phyloP scores from a whole-genome alignment of 1,140 invertebrate genomes.

The Drosophila pallidifrons region DNA sequence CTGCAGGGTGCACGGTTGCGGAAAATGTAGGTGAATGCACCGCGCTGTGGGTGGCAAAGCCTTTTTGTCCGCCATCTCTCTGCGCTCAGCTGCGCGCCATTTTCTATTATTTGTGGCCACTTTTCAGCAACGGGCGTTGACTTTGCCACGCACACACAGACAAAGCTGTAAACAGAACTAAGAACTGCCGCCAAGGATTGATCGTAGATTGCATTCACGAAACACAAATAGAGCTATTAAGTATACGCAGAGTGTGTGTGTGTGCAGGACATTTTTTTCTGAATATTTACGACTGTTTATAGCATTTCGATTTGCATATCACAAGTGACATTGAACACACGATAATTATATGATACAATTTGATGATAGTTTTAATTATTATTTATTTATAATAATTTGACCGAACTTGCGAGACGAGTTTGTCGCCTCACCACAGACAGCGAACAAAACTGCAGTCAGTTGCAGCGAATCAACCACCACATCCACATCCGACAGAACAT shows the following conservation, averaged over 20 bases:
- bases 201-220: conserved; percentile 4
- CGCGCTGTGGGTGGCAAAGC: conserved; percentile 39
- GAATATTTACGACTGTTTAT: conserved; percentile 32
- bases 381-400: conserved; percentile 3
- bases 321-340: conserved; percentile 60
- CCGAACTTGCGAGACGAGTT: not conserved
- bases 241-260: not conserved
- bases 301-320: conserved; percentile 55
- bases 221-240: conserved; percentile 10
- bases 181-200: not conserved
- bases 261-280: conserved; percentile 24
- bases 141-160: conserved; percentile 29
- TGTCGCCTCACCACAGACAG: not conserved
- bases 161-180: conserved; percentile 17
- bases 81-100: conserved; percentile 41
- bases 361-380: conserved; percentile 41
- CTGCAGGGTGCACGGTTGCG: conserved; percentile 44
- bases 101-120: conserved; percentile 61
- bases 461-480: not conserved
- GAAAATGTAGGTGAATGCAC: conserved; percentile 80
- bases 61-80: conserved; percentile 25
- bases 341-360: conserved; percentile 29
- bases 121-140: conserved; percentile 69
- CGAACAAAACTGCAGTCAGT: conserved; percentile 23
- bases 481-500: conserved; percentile 9